These are phyloP conservation scores for Melanchra persicariae DNA, from an alignment of 2,888 invertebrate genomes.

Conservation along the genomic window DNA sequence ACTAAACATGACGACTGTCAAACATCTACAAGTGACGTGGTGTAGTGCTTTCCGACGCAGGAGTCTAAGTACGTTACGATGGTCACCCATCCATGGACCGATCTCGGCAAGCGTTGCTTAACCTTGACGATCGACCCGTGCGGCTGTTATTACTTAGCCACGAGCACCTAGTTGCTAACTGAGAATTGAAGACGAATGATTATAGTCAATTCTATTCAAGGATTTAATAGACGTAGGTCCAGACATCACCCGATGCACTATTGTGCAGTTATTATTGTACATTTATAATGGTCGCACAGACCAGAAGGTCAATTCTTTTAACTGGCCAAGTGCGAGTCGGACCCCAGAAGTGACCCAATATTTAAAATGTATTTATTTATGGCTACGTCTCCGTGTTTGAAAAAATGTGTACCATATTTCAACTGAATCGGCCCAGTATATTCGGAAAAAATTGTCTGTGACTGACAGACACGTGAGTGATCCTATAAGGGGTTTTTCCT, in stretches of 20 bases:
- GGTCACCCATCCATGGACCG: background rate
- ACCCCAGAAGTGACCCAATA: no score
- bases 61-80: background rate
- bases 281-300: background rate
- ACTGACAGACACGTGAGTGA: no score
- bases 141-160: background rate
- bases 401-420: no score
- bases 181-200: constrained; percentile 6
- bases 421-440: no score
- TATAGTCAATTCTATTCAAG: background rate
- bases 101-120: background rate
- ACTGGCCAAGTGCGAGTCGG: no score
- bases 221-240: constrained; percentile 6
- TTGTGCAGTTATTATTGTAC: constrained; percentile 20
- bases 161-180: background rate
- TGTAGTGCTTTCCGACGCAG: background rate
- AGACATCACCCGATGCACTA: constrained; percentile 10
- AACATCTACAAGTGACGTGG: no score
- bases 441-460: no score
- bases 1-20: no score
- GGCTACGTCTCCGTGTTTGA: no score
- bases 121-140: background rate
- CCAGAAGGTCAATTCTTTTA: background rate
- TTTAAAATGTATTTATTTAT: no score
- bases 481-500: no score